These are phyloP conservation scores for Brachyistius frenatus DNA, from an alignment of 2,113 vertebrate species.

Conservation along the genomic window DNA sequence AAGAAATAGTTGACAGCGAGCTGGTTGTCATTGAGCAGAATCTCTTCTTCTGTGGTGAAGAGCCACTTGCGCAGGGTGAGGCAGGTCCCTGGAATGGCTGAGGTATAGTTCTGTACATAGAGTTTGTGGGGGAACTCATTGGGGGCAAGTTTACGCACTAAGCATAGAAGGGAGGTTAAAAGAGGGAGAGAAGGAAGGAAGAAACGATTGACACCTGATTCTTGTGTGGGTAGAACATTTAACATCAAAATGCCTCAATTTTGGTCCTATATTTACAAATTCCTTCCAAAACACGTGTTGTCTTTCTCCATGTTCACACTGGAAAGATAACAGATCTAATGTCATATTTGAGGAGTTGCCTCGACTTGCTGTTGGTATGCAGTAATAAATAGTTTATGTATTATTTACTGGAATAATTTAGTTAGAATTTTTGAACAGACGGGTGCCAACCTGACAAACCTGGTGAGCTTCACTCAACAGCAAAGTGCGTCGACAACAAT, in stretches of 20 bases:
- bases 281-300: too few relatives aligned
- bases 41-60: slow-evolving; percentile 94
- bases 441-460: too few relatives aligned
- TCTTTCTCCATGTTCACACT: too few relatives aligned
- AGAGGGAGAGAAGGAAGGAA: background rate
- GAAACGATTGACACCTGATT: background rate
- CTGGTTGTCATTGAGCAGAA: slow-evolving; percentile 93
- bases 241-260: too few relatives aligned
- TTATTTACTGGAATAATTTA: too few relatives aligned
- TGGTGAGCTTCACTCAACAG: background rate
- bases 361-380: too few relatives aligned
- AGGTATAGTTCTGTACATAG: slow-evolving; percentile 98
- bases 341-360: too few relatives aligned
- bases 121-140: slow-evolving; percentile 99
- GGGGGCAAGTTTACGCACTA: slow-evolving; percentile 94
- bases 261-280: too few relatives aligned
- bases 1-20: slow-evolving; percentile 95
- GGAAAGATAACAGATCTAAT: too few relatives aligned
- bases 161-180: background rate
- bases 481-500: too few relatives aligned
- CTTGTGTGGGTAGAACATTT: background rate
- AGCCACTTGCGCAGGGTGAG: slow-evolving; percentile 96
- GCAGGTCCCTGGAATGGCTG: slow-evolving; percentile 95
- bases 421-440: too few relatives aligned
- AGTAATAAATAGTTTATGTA: too few relatives aligned